phyloP scores from a whole-genome alignment of 2,888 invertebrate species.

The Perizoma flavofasciatum region DNA sequence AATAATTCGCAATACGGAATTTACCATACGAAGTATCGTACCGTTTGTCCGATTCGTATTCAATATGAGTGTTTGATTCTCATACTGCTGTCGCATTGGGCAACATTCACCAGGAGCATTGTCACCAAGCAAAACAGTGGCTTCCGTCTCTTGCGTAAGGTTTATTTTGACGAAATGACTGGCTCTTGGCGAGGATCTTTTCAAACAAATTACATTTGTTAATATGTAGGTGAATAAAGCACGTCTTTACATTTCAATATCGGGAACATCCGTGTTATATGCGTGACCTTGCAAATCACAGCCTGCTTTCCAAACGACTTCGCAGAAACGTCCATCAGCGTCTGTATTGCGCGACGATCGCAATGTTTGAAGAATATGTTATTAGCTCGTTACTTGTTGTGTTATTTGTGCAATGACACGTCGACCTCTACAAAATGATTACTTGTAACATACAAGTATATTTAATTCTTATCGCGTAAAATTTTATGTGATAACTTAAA shows the following conservation, averaged over 20 bases:
- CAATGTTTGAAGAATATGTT: conserved; percentile 72
- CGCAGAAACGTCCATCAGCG: conserved; percentile 75
- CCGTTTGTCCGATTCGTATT: conserved; percentile 81
- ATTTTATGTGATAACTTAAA: conserved; percentile 41
- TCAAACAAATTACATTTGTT: conserved; percentile 77
- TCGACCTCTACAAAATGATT: conserved; percentile 57
- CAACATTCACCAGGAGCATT: conserved; percentile 64
- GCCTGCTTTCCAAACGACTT: conserved; percentile 84
- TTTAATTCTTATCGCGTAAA: conserved; percentile 52
- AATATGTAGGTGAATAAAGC: conserved; percentile 84
- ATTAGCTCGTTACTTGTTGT: conserved; percentile 66
- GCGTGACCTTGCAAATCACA: conserved; percentile 84
- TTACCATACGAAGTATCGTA: conserved; percentile 81
- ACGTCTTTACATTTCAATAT: conserved; percentile 83
- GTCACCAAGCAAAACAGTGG: conserved; percentile 62
- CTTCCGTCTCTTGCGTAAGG: conserved; percentile 64
- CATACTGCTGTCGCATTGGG: conserved; percentile 81
- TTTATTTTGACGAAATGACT: conserved; percentile 51
- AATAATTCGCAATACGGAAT: conserved; percentile 84
- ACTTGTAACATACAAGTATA: conserved; percentile 47
- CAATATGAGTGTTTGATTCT: conserved; percentile 83
- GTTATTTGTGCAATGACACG: conserved; percentile 62
- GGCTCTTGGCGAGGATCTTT: conserved; percentile 69
- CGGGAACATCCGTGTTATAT: conserved; percentile 84
- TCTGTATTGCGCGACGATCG: conserved; percentile 73